Evolutionary conservation across 2,113 vertebrate species (phyloP), one percentile per base, ranked within the genome.

Genomic region (Rhea pennata): DNA sequence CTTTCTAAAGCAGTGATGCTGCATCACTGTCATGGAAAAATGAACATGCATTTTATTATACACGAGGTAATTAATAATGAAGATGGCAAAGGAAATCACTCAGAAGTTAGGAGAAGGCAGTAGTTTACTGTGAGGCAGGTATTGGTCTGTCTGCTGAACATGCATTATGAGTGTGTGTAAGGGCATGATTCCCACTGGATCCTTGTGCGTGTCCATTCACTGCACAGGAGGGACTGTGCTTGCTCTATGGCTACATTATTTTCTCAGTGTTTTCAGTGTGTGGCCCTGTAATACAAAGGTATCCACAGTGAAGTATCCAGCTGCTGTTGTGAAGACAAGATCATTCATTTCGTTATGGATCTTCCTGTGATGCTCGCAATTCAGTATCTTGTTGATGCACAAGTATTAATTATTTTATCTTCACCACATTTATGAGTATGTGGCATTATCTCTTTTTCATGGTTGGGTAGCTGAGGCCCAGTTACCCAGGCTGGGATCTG

Each of bases 161-260:
- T 4, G 19, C 0, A 0, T 20, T 22, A 53, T 0, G 0, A 31
- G 39, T 59, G 9, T 0, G 0, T 17, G 59, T 33, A 44, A 54
- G 20, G 17, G 22, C 26, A 16, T 0, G 1, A 33, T 39, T 3
- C 42, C 10, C 8, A 5, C 1, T 0, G 0, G 4, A 6, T 42
- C 12, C 27, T 39, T 54, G 46, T 24, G 51, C 51, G 46, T 24
- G 51, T 24, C 56, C 2, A 0, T 10, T 24, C 15, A 5, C 48
- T 3, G n/a, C 5, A 0, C 42, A 40, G 24, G 76, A 73, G 54
- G 39, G 29, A 59, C 42, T 6, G 2, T 2, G 4, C 26, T 77
- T 0, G 0, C 8, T 6, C 53, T 42, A 71, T 8, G 75, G 3
- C 58, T 86, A 39, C 17, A 21, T 26, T 11, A 24, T 22, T 15